Percentiles rank a stretch among this genome's conserved stretches.
Evolutionary conservation across 2,888 invertebrate species (phyloP).

Genomic region (Loripinus fragilis): DNA sequence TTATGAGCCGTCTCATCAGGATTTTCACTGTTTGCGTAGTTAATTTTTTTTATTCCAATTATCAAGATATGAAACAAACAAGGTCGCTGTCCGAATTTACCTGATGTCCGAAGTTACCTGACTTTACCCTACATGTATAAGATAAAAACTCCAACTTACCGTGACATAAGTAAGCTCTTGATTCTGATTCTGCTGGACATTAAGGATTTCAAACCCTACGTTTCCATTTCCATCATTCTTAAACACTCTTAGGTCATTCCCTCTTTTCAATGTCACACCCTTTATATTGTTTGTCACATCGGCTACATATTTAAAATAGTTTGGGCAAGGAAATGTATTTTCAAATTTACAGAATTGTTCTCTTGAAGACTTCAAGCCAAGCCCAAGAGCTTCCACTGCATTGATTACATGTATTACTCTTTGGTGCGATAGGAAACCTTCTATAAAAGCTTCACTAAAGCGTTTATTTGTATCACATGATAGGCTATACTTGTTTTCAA

Average conservation of each 20-base stretch:
- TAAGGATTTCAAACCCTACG: slow-evolving; percentile 72
- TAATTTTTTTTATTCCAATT: no score
- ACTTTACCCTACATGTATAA: no score
- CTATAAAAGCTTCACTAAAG: slow-evolving; percentile 46
- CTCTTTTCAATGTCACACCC: slow-evolving; percentile 33
- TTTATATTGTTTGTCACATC: slow-evolving; percentile 44
- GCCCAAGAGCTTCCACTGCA: slow-evolving; percentile 71
- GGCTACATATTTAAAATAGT: slow-evolving; percentile 40
- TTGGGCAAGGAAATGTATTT: slow-evolving; percentile 63
- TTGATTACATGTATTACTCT: slow-evolving; percentile 72
- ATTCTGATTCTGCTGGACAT: slow-evolving; percentile 60
- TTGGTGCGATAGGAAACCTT: slow-evolving; percentile 62
- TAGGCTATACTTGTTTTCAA: slow-evolving; percentile 58
- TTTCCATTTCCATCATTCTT: slow-evolving; percentile 74
- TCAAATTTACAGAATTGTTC: slow-evolving; percentile 61
- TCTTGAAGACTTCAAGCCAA: slow-evolving; percentile 64
- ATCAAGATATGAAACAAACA: no score
- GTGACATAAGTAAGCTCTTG: slow-evolving; percentile 53
- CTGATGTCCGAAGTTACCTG: no score
- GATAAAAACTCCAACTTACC: slow-evolving; percentile 57
- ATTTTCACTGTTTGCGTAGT: no score
- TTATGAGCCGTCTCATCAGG: no score
- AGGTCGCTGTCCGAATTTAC: no score
- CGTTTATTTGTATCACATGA: slow-evolving; percentile 45
- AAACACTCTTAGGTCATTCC: slow-evolving; percentile 61